Conservation (phyloP, 2,113 vertebrate species). For the Neopipo cinnamomea region DNA sequence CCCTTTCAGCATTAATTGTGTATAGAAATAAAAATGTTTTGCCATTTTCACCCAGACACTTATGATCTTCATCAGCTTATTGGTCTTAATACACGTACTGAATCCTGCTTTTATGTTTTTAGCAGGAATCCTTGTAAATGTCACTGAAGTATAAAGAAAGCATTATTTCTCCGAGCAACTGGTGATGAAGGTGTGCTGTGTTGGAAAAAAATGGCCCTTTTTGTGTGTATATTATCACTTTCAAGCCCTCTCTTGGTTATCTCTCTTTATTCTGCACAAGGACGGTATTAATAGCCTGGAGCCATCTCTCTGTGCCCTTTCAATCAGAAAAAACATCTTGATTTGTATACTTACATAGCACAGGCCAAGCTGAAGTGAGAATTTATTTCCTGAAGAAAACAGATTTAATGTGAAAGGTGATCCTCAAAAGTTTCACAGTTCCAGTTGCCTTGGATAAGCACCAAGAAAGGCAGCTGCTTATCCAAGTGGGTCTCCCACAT, state of each 20-base stretch:
- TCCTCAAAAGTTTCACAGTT: slow-evolving; percentile 19
- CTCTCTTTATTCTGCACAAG: neutral
- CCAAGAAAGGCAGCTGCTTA: neutral
- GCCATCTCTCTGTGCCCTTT: neutral
- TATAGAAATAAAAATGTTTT: neutral
- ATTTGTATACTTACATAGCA: slow-evolving; percentile 14
- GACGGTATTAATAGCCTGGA: neutral
- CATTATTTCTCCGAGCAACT: neutral
- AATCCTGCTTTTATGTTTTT: neutral
- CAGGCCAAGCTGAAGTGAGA: slow-evolving; percentile 12
- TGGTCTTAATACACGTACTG: neutral
- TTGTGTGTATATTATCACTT: neutral
- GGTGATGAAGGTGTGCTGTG: neutral
- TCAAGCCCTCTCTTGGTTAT: neutral
- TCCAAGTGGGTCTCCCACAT: neutral
- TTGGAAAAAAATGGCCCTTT: neutral
- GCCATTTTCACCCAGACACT: neutral
- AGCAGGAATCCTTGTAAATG: neutral
- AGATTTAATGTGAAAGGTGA: slow-evolving; percentile 38
- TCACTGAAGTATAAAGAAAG: neutral
- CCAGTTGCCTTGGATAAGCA: neutral
- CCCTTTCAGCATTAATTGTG: neutral
- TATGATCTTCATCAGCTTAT: neutral
- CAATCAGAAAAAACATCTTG: slow-evolving; percentile 10
- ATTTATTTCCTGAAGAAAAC: slow-evolving; percentile 28